These are phyloP conservation scores for Anomalospiza imberbis DNA, from an alignment of 2,797 vertebrate species.

Conservation along the genomic window DNA sequence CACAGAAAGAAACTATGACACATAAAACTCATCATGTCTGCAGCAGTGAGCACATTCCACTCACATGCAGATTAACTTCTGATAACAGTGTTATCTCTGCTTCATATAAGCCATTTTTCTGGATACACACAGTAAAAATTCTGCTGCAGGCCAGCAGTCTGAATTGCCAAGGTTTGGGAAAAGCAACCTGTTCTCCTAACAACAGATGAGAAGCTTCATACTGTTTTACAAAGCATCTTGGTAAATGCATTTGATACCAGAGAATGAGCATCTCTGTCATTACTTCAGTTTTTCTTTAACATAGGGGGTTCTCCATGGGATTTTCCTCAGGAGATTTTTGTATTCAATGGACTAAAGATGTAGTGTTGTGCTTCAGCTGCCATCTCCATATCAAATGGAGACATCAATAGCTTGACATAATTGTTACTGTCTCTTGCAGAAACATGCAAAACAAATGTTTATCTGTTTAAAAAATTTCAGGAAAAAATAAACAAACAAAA, in stretches of 20 bases:
- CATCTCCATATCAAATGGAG: background rate
- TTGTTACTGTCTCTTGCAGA: background rate
- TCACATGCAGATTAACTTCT: background rate
- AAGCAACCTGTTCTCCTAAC: background rate
- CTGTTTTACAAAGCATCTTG: background rate
- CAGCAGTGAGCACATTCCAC: background rate
- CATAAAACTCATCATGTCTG: background rate
- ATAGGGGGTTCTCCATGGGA: background rate
- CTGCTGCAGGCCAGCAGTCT: background rate
- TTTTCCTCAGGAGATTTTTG: background rate
- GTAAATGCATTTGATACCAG: background rate
- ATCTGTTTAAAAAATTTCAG: background rate
- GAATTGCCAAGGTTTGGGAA: background rate
- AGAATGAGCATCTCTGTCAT: background rate
- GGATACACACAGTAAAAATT: background rate
- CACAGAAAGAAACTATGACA: background rate
- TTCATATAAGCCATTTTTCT: background rate
- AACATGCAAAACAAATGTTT: background rate
- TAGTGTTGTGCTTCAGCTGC: background rate
- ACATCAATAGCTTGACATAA: rapidly evolving
- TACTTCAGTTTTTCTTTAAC: background rate
- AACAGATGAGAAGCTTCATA: background rate
- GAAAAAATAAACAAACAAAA: background rate
- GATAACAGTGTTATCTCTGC: background rate
- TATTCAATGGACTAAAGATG: background rate